Conservation (phyloP, 2,888 invertebrate genomes). For the Blomia tropicalis region DNA sequence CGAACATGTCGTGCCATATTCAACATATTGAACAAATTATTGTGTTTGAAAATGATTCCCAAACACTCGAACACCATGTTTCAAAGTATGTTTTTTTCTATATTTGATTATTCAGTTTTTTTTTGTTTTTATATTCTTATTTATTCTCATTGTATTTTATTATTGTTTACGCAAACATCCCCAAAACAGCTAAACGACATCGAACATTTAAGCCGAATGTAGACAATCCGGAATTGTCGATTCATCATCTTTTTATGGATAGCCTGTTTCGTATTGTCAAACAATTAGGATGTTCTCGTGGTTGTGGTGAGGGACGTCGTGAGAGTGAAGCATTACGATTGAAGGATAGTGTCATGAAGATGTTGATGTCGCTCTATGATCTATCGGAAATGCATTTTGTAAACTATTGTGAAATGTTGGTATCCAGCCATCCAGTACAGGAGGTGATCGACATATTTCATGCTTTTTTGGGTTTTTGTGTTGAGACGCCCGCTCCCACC, state of each 20-base stretch:
- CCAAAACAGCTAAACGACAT: slow-evolving; percentile 6
- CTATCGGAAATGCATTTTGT: slow-evolving; percentile 49
- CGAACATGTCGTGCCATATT: slow-evolving; percentile 81
- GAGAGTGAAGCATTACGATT: slow-evolving; percentile 70
- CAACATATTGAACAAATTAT: slow-evolving; percentile 72
- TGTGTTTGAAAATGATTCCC: slow-evolving; percentile 54
- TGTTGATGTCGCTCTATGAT: slow-evolving; percentile 57
- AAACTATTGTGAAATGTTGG: slow-evolving; percentile 53
- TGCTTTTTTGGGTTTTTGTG: slow-evolving; percentile 84
- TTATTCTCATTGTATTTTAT: too few relatives aligned
- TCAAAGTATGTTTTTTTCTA: neutral
- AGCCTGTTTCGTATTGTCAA: slow-evolving; percentile 56
- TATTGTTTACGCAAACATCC: too few relatives aligned
- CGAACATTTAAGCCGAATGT: neutral
- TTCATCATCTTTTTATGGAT: slow-evolving; percentile 55
- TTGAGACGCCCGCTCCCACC: slow-evolving; percentile 48
- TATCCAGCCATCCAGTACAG: slow-evolving; percentile 54
- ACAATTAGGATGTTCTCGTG: slow-evolving; percentile 84
- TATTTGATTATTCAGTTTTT: neutral
- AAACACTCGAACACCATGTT: neutral
- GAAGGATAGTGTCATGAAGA: slow-evolving; percentile 65
- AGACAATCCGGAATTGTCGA: slow-evolving; percentile 22
- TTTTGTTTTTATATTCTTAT: neutral
- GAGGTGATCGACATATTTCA: slow-evolving; percentile 87
- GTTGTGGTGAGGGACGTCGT: slow-evolving; percentile 63